A percentile compares a stretch with the other conserved stretches of the same genome.
phyloP scores from a whole-genome alignment of 2,888 invertebrate genomes.

The Nasonovia ribisnigri region DNA sequence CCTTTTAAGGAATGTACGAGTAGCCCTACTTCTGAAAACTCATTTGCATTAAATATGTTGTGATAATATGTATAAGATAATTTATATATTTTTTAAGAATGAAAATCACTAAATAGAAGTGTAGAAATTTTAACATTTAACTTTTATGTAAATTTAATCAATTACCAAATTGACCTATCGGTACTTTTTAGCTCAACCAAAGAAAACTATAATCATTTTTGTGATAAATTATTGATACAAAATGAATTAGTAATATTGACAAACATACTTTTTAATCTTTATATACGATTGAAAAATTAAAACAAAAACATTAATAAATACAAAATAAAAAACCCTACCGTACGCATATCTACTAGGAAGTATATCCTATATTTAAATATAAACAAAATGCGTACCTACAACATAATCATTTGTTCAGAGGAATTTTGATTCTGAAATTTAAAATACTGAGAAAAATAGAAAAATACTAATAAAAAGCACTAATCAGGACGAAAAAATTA shows the following conservation, averaged over 20 bases:
- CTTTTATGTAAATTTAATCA: not conserved
- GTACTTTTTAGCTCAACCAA: not conserved
- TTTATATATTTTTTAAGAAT: slow-evolving; percentile 23
- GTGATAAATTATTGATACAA: not conserved
- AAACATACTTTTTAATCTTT: not conserved
- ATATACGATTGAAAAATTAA: not conserved
- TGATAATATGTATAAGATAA: not conserved
- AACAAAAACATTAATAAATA: not conserved
- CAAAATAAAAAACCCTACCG: not conserved
- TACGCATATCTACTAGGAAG: not conserved
- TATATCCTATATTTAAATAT: not conserved
- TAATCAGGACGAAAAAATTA: slow-evolving; percentile 5
- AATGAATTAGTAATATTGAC: not conserved
- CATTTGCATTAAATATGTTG: slow-evolving; percentile 33
- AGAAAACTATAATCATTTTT: not conserved
- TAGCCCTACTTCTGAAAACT: slow-evolving; percentile 15
- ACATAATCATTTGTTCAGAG: not conserved
- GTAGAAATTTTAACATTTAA: not conserved
- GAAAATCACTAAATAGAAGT: not conserved
- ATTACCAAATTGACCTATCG: not conserved
- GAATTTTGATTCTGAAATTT: not conserved
- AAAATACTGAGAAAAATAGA: not conserved
- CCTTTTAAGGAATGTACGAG: slow-evolving; percentile 23
- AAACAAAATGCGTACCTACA: not conserved
- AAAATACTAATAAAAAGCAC: not conserved